These are phyloP conservation scores for Balearica regulorum DNA, from an alignment of 2,797 vertebrate species.

Conservation along the genomic window DNA sequence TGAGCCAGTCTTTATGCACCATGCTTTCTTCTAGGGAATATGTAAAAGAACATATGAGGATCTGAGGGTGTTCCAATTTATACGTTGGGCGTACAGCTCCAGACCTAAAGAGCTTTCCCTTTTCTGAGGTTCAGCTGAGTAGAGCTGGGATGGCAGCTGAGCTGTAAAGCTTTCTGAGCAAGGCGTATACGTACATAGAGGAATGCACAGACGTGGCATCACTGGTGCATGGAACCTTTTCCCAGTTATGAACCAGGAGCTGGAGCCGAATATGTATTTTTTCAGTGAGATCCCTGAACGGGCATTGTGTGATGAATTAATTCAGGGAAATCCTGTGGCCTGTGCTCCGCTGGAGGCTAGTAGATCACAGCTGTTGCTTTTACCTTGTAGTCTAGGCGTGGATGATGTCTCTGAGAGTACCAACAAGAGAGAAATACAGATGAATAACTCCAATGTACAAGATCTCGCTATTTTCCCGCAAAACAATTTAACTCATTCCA, in stretches of 20 bases:
- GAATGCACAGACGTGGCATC: background rate
- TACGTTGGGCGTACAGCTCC: background rate
- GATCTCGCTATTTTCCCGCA: background rate
- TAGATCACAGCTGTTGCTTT: background rate
- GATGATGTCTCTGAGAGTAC: background rate
- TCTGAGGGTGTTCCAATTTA: background rate
- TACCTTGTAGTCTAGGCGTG: background rate
- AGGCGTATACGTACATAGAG: rapidly evolving
- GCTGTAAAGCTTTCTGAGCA: background rate
- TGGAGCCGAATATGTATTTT: background rate
- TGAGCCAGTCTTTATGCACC: background rate
- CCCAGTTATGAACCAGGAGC: background rate
- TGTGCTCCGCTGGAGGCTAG: background rate
- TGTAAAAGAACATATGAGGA: background rate
- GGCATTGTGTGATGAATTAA: background rate
- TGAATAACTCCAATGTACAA: background rate
- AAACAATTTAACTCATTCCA: background rate
- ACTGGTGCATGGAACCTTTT: background rate
- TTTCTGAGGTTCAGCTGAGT: background rate
- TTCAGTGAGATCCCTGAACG: background rate
- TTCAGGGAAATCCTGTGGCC: background rate
- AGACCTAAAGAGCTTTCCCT: background rate
- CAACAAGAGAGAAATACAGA: background rate
- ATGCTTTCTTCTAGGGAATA: background rate
- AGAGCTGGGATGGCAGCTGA: background rate